phyloP scores from a whole-genome alignment of 2,113 vertebrate species.

The Nyctibius bracteatus region DNA sequence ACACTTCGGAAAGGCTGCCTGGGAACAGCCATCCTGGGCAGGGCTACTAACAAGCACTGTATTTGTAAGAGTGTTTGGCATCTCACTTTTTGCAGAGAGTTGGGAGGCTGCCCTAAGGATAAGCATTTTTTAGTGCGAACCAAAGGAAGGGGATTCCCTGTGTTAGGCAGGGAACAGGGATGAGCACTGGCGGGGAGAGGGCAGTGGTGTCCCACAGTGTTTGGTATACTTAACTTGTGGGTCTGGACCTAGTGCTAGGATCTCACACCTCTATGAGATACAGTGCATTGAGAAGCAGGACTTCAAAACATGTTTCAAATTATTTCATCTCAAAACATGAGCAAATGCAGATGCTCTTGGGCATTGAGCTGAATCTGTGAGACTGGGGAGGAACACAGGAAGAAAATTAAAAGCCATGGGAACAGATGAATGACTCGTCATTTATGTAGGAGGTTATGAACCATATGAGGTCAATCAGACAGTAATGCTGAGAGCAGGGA shows the following conservation, averaged over 20 bases:
- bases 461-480: not conserved
- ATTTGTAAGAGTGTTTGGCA: not conserved
- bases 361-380: not conserved
- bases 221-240: not conserved
- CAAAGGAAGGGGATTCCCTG: not conserved
- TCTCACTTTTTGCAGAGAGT: not conserved
- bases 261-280: not conserved
- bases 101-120: not conserved
- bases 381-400: not conserved
- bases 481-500: not conserved
- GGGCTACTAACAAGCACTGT: not conserved
- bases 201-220: not conserved
- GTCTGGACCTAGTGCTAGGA: not conserved
- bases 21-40: fast-evolving
- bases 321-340: not conserved
- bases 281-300: not conserved
- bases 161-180: not conserved
- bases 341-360: not conserved
- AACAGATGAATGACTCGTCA: not conserved
- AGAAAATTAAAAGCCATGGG: not conserved
- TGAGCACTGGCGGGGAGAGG: not conserved
- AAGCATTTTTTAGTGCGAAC: not conserved
- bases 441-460: not conserved
- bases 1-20: not conserved
- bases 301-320: not conserved